Evolutionary conservation across 1,140 invertebrate species (phyloP).

Genomic region (Eueides isabella): DNA sequence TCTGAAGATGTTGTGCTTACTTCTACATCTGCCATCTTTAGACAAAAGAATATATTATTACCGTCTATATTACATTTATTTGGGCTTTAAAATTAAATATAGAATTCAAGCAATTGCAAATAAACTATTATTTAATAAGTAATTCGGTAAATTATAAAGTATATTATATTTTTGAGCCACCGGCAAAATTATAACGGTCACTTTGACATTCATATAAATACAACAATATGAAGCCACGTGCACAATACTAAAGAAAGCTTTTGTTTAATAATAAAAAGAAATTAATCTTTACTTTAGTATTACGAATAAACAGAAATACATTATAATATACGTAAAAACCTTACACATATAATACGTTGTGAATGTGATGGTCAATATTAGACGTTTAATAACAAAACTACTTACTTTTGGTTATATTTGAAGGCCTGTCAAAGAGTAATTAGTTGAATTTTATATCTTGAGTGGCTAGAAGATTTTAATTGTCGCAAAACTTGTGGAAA

Average conservation of each 20-base stretch:
- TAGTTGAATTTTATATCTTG: background rate
- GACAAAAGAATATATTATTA: slow-evolving; percentile 16
- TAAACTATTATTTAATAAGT: background rate
- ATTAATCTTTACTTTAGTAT: background rate
- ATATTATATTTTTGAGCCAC: background rate
- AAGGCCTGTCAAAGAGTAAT: background rate
- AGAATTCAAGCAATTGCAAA: background rate
- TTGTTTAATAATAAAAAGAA: background rate
- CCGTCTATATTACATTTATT: background rate
- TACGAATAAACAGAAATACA: background rate
- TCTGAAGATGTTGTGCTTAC: slow-evolving; percentile 73
- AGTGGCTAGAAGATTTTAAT: background rate
- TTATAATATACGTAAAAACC: background rate
- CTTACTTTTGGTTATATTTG: slow-evolving; percentile 4
- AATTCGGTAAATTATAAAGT: background rate
- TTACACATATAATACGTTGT: background rate
- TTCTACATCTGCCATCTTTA: slow-evolving; percentile 84
- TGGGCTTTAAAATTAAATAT: background rate
- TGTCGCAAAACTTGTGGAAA: background rate
- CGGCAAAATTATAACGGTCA: slow-evolving; percentile 40
- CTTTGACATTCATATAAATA: slow-evolving; percentile 32
- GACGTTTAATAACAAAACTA: background rate
- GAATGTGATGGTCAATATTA: background rate
- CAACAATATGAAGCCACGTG: slow-evolving; percentile 32
- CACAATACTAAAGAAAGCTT: background rate